These are phyloP conservation scores for Rallus limicola DNA, from an alignment of 2,113 vertebrate species.

Conservation along the genomic window DNA sequence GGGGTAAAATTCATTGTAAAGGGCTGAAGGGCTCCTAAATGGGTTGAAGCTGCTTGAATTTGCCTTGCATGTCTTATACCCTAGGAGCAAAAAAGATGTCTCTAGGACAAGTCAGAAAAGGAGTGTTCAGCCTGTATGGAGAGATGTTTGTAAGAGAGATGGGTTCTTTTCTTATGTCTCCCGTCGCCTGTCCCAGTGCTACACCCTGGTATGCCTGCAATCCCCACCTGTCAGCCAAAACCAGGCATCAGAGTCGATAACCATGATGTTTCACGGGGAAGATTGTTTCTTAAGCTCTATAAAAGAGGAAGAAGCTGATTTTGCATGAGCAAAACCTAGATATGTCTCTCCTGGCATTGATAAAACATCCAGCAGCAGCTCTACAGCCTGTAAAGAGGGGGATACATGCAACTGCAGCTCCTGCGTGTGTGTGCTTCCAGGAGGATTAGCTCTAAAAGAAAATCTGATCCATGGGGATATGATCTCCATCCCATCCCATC, in stretches of 20 bases:
- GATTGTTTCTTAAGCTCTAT: background rate
- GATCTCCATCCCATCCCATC: accelerated
- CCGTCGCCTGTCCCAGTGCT: background rate
- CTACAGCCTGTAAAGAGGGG: background rate
- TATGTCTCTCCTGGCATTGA: background rate
- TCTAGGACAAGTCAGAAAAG: background rate
- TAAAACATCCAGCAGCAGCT: background rate
- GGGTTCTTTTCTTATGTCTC: background rate
- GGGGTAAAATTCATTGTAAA: background rate
- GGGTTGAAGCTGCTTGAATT: background rate
- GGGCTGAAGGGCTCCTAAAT: background rate
- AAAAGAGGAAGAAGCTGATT: background rate
- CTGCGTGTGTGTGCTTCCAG: background rate
- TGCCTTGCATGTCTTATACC: background rate
- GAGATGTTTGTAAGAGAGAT: background rate
- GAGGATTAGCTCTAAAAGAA: background rate
- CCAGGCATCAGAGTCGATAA: background rate
- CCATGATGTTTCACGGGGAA: background rate
- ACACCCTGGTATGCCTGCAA: background rate
- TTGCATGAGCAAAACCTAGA: background rate
- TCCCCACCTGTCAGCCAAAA: background rate
- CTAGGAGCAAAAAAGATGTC: background rate
- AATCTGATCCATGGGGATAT: background rate
- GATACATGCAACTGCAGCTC: accelerated
- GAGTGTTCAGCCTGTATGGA: accelerated